Evolutionary conservation across 2,113 vertebrate genomes (phyloP).

Genomic region (Columbina picui): DNA sequence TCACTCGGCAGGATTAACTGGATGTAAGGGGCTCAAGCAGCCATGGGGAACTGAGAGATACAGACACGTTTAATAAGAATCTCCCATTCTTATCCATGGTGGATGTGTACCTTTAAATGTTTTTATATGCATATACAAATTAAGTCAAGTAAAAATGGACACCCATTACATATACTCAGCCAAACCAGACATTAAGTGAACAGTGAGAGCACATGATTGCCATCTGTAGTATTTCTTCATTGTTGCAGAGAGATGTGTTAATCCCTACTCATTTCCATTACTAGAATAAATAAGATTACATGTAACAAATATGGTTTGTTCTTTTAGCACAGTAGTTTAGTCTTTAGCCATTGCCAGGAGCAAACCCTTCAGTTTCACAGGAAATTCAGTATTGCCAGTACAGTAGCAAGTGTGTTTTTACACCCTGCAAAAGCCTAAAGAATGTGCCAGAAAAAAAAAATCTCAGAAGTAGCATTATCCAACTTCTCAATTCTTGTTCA

Average conservation of each 20-base stretch:
- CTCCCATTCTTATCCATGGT: neutral
- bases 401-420: constrained; percentile 17
- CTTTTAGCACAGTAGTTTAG: neutral
- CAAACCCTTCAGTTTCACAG: constrained; percentile 33
- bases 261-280: neutral
- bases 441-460: neutral
- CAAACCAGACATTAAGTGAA: constrained; percentile 7
- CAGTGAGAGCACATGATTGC: neutral
- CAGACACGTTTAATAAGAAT: neutral
- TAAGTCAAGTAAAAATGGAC: neutral
- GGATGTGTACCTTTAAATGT: neutral
- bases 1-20: neutral
- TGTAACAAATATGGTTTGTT: constrained; percentile 18
- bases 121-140: constrained; percentile 9
- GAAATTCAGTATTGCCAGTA: constrained; percentile 15
- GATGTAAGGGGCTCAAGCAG: neutral
- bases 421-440: constrained; percentile 2
- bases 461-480: neutral
- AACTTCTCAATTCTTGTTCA: neutral
- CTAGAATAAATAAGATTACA: neutral
- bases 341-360: neutral
- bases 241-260: neutral
- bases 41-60: neutral
- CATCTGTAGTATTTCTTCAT: constrained; percentile 6
- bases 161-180: constrained; percentile 4